Evolutionary conservation across 2,888 invertebrate species (phyloP).

Genomic region (Polyploca ridens): DNA sequence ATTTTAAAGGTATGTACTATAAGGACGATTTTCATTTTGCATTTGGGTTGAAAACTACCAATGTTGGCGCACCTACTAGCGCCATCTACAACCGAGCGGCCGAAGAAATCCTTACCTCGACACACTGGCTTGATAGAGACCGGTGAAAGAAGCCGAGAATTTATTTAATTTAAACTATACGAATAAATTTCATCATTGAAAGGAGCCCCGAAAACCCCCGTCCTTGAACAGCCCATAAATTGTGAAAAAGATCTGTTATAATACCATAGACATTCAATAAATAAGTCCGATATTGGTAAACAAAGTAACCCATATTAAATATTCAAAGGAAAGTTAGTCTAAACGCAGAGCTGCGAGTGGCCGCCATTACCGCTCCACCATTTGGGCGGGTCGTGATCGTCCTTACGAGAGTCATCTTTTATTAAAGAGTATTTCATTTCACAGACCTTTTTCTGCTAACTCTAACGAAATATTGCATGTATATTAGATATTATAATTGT

Average conservation of each 20-base stretch:
- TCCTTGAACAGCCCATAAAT: too few species aligned
- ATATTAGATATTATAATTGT: conserved; percentile 1
- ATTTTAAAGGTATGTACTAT: neutral
- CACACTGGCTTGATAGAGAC: too few species aligned
- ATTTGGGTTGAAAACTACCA: neutral
- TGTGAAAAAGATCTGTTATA: neutral
- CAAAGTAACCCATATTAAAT: conserved; percentile 60
- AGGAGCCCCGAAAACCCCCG: too few species aligned
- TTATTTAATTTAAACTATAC: too few species aligned
- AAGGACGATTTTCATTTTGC: neutral
- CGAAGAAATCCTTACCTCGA: too few species aligned
- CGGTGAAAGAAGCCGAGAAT: too few species aligned
- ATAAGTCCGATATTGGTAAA: conserved; percentile 36
- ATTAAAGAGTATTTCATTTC: conserved; percentile 60
- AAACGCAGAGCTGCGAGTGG: conserved; percentile 46
- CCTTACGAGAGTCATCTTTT: conserved; percentile 57
- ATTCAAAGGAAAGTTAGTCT: conserved; percentile 64
- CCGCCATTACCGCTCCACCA: conserved; percentile 52
- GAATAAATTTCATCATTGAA: too few species aligned
- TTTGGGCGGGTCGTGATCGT: conserved; percentile 44
- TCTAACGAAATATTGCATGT: conserved; percentile 7
- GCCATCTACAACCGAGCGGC: too few species aligned
- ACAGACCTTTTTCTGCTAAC: conserved; percentile 27
- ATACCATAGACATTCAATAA: neutral
- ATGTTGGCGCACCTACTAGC: too few species aligned